These are phyloP conservation scores for Dusona sp. DNA, from an alignment of 2,888 invertebrate genomes.

Conservation along the genomic window DNA sequence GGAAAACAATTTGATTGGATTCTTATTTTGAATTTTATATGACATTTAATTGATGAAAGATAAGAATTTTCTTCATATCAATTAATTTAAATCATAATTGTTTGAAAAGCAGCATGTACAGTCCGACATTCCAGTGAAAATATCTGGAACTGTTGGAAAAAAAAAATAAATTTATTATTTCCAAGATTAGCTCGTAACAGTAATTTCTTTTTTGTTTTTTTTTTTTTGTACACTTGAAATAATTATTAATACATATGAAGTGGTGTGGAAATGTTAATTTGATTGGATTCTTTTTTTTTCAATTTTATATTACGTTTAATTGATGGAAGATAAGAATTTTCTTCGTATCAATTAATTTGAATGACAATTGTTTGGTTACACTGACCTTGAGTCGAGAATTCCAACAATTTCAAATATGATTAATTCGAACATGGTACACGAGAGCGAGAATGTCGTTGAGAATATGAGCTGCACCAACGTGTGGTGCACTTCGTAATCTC, in stretches of 20 bases:
- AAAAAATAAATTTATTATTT: conserved; percentile 34
- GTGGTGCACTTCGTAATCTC: conserved; percentile 99
- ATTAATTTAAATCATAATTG: no score
- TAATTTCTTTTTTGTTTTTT: background rate
- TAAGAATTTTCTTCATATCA: no score
- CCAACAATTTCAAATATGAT: conserved; percentile 99
- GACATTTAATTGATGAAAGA: background rate
- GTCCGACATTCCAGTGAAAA: conserved; percentile 97
- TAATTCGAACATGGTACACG: conserved; percentile 99
- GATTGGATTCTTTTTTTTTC: background rate
- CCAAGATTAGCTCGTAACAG: background rate
- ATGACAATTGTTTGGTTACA: background rate
- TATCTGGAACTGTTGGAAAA: conserved; percentile 91
- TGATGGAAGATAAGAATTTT: no score
- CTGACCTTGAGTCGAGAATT: conserved; percentile 94
- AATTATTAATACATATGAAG: background rate
- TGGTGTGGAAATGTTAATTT: background rate
- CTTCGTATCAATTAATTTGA: no score
- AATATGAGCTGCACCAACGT: conserved; percentile 97
- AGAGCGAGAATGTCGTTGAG: conserved; percentile 97
- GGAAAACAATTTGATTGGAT: background rate
- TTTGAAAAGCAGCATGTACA: conserved; percentile 95
- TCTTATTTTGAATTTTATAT: background rate
- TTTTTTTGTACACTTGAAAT: background rate
- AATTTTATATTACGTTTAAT: background rate